These are phyloP conservation scores for Euwallacea fornicatus DNA, from an alignment of 1,140 invertebrate genomes.

Conservation along the genomic window DNA sequence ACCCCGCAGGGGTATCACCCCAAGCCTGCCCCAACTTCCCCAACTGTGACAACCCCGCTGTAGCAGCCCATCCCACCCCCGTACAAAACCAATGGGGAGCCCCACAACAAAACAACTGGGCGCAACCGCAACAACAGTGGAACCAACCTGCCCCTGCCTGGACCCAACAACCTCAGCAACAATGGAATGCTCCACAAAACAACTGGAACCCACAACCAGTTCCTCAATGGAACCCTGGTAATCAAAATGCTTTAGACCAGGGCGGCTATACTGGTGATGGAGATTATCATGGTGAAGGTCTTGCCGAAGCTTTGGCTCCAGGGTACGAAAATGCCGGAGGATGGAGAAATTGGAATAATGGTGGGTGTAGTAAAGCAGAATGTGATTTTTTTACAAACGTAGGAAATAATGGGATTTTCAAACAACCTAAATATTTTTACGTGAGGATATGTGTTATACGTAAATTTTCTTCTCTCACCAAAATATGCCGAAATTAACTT, in stretches of 20 bases:
- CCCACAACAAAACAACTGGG: slow-evolving; percentile 35
- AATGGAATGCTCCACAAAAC: slow-evolving; percentile 36
- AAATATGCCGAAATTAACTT: too few relatives aligned
- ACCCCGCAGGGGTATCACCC: slow-evolving; percentile 53
- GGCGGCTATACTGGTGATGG: slow-evolving; percentile 53
- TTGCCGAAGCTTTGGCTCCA: slow-evolving; percentile 54
- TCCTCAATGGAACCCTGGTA: slow-evolving; percentile 37
- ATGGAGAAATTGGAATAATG: slow-evolving; percentile 33
- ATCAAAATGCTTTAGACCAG: slow-evolving; percentile 47
- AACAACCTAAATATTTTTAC: too few relatives aligned
- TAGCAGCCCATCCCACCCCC: slow-evolving; percentile 47
- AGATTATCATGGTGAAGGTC: slow-evolving; percentile 56
- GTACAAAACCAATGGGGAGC: slow-evolving; percentile 36
- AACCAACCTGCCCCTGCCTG: slow-evolving; percentile 24
- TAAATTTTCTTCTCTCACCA: too few relatives aligned
- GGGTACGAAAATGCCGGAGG: slow-evolving; percentile 37
- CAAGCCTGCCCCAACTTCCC: slow-evolving; percentile 55
- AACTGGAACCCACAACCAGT: slow-evolving; percentile 35
- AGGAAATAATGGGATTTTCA: too few relatives aligned
- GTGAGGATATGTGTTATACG: too few relatives aligned
- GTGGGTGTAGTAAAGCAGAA: slow-evolving; percentile 15
- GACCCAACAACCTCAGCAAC: slow-evolving; percentile 38
- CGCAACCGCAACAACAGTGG: slow-evolving; percentile 34
- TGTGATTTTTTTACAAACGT: neutral
- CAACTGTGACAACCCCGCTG: slow-evolving; percentile 51